Evolutionary conservation across 1,140 invertebrate genomes (phyloP).

Genomic region (Metopolophium dirhodum): DNA sequence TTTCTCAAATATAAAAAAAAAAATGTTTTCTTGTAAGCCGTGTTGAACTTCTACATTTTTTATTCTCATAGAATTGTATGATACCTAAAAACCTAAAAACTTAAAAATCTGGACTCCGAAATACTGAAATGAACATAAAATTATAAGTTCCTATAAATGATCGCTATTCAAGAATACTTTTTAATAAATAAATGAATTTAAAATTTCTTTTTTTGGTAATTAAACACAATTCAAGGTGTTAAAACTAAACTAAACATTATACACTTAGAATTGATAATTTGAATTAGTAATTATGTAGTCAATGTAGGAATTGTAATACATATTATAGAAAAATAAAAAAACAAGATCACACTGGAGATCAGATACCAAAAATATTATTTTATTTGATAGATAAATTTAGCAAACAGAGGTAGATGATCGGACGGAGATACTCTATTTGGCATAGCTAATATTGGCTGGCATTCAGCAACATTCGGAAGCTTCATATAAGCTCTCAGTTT

Average conservation of each 20-base stretch:
- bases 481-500: constrained; percentile 68
- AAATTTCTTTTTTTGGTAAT: background rate
- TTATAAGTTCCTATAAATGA: no score
- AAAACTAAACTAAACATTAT: background rate
- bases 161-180: no score
- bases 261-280: background rate
- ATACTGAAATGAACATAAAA: no score
- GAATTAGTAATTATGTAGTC: background rate
- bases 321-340: background rate
- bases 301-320: background rate
- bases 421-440: constrained; percentile 79
- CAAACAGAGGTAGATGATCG: constrained; percentile 78
- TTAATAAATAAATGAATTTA: background rate
- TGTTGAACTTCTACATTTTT: no score
- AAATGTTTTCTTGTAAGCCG: no score
- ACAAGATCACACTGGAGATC: background rate
- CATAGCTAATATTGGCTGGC: constrained; percentile 67
- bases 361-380: background rate
- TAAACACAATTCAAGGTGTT: no score
- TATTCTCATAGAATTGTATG: no score
- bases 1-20: no score
- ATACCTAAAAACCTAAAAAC: no score
- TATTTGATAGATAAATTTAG: constrained; percentile 65
- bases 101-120: no score
- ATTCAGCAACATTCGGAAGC: constrained; percentile 70